phyloP scores from a whole-genome alignment of 2,888 invertebrate genomes.

The Drosophila picticornis region DNA sequence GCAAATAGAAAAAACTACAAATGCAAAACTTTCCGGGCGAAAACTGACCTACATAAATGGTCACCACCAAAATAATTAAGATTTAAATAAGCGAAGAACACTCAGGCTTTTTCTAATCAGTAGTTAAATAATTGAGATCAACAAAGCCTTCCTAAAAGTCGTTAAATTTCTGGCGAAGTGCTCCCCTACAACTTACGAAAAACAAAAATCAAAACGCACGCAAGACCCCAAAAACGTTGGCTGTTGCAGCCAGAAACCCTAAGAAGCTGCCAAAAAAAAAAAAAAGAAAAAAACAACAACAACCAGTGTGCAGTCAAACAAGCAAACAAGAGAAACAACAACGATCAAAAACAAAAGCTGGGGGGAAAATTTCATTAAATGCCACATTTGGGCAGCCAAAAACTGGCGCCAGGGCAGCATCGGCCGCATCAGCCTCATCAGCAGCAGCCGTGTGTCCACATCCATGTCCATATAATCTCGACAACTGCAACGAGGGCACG shows the following conservation, averaged over 20 bases:
- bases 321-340: conserved; percentile 43
- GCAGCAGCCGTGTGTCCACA: conserved; percentile 38
- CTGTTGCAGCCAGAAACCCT: conserved; percentile 39
- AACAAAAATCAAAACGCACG: conserved; percentile 17
- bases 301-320: conserved; percentile 52
- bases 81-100: neutral
- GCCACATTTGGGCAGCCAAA: conserved; percentile 77
- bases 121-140: neutral
- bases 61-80: neutral
- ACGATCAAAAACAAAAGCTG: conserved; percentile 35
- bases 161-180: neutral
- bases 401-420: conserved; percentile 81
- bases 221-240: conserved; percentile 28
- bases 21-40: neutral
- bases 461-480: conserved; percentile 71
- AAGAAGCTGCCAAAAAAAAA: conserved; percentile 56
- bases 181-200: conserved; percentile 30
- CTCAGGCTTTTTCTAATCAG: neutral
- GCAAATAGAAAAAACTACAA: neutral
- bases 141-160: neutral
- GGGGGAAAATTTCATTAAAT: conserved; percentile 81
- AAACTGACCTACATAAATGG: neutral
- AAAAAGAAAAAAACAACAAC: conserved; percentile 21
- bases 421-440: conserved; percentile 17
- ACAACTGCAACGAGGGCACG: conserved; percentile 67